Conservation (phyloP, 2,113 vertebrate genomes). For the Toxotes chatareus region DNA sequence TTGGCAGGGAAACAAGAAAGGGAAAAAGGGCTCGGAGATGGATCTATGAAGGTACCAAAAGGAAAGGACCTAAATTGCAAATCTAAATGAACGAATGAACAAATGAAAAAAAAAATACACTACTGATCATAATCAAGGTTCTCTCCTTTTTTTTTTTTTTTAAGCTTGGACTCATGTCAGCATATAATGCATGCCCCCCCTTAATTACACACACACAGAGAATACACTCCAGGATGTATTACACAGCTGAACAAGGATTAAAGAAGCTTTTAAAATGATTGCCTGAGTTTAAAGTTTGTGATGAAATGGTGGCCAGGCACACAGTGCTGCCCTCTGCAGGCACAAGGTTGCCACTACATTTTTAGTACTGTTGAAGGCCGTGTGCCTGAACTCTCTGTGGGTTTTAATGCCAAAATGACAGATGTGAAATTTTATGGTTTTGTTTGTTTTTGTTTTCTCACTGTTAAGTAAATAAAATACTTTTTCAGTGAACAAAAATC, state of each 20-base stretch:
- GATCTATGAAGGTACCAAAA: slow-evolving; percentile 84
- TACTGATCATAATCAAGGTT: slow-evolving; percentile 33
- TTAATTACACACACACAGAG: slow-evolving; percentile 8
- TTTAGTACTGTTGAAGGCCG: slow-evolving; percentile 8
- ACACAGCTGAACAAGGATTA: slow-evolving; percentile 19
- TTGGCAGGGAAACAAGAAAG: slow-evolving; percentile 90
- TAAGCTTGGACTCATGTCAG: slow-evolving; percentile 35
- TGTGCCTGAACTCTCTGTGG: slow-evolving; percentile 30
- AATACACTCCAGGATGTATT: slow-evolving; percentile 45
- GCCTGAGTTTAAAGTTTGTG: slow-evolving; percentile 11
- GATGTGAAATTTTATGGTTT: slow-evolving; percentile 41
- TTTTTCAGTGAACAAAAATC: slow-evolving; percentile 80
- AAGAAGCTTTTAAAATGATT: slow-evolving; percentile 21
- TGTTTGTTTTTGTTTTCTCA: slow-evolving; percentile 32
- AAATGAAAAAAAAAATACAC: slow-evolving; percentile 50
- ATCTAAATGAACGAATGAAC: slow-evolving; percentile 30
- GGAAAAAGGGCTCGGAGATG: slow-evolving; percentile 87
- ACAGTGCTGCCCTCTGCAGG: slow-evolving; percentile 52
- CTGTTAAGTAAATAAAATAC: slow-evolving; percentile 87
- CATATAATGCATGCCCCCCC: slow-evolving; percentile 67
- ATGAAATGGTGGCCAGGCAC: slow-evolving; percentile 16
- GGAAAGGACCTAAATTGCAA: slow-evolving; percentile 21
- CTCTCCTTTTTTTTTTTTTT: slow-evolving; percentile 15
- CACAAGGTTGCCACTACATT: slow-evolving; percentile 24
- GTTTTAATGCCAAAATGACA: slow-evolving; percentile 65